A percentile compares a stretch with the other conserved stretches of the same genome.
Conservation (phyloP, 53 echinoderm and acorn worm species). For the Apostichopus leukothele region DNA sequence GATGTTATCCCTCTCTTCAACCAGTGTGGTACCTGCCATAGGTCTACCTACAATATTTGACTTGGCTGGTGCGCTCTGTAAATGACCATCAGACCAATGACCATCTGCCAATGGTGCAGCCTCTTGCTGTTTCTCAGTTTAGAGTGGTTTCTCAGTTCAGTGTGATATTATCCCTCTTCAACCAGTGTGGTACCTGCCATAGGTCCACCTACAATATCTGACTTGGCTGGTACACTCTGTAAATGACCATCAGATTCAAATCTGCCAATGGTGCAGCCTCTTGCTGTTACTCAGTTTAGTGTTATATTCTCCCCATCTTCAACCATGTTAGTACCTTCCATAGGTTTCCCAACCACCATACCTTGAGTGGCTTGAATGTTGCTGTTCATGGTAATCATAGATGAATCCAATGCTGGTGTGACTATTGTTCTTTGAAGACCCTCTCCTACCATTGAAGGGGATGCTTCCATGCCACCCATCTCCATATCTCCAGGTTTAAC, state of each 20-base stretch:
- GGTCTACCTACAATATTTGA: background rate
- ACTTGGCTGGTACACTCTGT: no score
- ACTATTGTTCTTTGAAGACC: background rate
- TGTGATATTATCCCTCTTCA: constrained; percentile 4
- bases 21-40: background rate
- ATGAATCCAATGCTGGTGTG: background rate
- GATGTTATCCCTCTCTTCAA: background rate
- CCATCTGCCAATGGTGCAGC: background rate
- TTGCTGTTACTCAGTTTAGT: background rate
- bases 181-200: background rate
- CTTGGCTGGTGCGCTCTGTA: no score
- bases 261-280: background rate
- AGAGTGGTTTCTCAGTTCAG: background rate
- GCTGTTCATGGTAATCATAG: constrained; percentile 13
- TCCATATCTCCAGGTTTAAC: background rate
- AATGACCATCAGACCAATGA: no score
- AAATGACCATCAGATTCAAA: no score
- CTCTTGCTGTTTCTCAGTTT: background rate
- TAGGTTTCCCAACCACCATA: background rate
- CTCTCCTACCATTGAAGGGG: background rate
- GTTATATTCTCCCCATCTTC: constrained; percentile 22
- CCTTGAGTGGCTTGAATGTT: background rate
- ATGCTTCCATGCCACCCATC: background rate
- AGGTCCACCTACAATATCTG: background rate
- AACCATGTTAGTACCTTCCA: background rate